These are phyloP conservation scores for Trichonephila clavipes DNA, from an alignment of 1,140 invertebrate genomes.

Conservation along the genomic window DNA sequence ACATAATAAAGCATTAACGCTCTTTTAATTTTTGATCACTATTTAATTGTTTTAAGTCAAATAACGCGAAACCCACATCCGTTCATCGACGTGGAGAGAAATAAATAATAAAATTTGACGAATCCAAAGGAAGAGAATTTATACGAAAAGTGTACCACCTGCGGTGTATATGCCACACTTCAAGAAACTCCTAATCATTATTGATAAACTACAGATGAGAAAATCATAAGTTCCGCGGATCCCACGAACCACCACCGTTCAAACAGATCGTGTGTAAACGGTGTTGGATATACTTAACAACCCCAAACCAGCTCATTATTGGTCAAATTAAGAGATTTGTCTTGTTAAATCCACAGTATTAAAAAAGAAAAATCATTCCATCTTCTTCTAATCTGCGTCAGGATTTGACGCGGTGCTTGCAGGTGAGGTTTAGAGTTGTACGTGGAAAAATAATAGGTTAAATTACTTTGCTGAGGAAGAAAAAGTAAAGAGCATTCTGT, in stretches of 20 bases:
- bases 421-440: background rate
- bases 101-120: background rate
- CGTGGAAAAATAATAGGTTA: constrained; percentile 27
- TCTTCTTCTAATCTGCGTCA: constrained; percentile 19
- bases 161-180: constrained; percentile 3
- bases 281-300: background rate
- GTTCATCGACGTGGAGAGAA: background rate
- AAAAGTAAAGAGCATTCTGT: no score
- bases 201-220: background rate
- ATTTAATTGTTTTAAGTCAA: background rate
- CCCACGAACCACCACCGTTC: background rate
- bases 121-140: background rate
- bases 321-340: constrained; percentile 58
- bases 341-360: constrained; percentile 49
- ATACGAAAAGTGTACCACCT: background rate
- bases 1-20: background rate
- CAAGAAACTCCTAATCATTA: background rate
- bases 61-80: background rate
- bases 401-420: background rate
- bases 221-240: background rate
- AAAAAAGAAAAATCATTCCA: constrained; percentile 33
- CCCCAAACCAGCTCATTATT: constrained; percentile 22
- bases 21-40: background rate
- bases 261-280: constrained; percentile 31
- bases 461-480: background rate